Conservation (phyloP, 1,140 invertebrate species). For the Trichonephila inaurata region DNA sequence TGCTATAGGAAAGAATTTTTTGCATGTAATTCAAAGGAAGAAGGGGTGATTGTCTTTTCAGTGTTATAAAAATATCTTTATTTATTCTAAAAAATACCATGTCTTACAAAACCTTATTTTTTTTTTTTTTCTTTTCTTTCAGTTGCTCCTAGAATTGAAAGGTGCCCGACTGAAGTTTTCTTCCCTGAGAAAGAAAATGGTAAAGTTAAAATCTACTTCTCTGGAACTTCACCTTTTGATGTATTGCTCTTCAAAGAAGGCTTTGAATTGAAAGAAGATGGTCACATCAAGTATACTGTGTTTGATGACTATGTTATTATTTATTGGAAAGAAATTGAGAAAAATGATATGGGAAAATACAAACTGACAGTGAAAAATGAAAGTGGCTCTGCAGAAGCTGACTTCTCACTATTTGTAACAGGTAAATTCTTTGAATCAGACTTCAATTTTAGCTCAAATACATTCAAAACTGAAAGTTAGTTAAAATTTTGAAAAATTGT, state of each 20-base stretch:
- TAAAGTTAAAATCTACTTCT: slow-evolving; percentile 96
- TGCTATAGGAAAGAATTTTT: no score
- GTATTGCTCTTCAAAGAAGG: slow-evolving; percentile 91
- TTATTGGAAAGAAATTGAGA: slow-evolving; percentile 91
- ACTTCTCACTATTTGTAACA: slow-evolving; percentile 93
- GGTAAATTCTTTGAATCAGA: slow-evolving; percentile 81
- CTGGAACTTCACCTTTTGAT: slow-evolving; percentile 94
- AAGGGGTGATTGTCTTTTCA: no score
- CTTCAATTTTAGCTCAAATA: neutral
- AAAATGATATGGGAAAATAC: slow-evolving; percentile 92
- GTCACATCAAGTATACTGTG: slow-evolving; percentile 93
- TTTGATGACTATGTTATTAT: slow-evolving; percentile 98
- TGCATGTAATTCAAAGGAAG: no score
- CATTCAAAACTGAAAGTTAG: neutral
- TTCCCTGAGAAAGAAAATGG: slow-evolving; percentile 96
- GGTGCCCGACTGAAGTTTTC: slow-evolving; percentile 93
- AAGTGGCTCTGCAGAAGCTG: slow-evolving; percentile 91
- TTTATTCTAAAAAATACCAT: no score
- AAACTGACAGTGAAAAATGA: slow-evolving; percentile 94
- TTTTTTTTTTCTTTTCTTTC: slow-evolving; percentile 71
- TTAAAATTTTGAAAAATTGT: no score
- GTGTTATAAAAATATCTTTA: no score
- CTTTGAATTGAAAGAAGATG: slow-evolving; percentile 87
- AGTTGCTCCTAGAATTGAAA: slow-evolving; percentile 95
- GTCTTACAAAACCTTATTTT: slow-evolving; percentile 9